Percentiles rank a stretch among this genome's conserved stretches.
These are phyloP conservation scores for Lineus longissimus DNA, from an alignment of 1,140 invertebrate species.

Conservation along the genomic window DNA sequence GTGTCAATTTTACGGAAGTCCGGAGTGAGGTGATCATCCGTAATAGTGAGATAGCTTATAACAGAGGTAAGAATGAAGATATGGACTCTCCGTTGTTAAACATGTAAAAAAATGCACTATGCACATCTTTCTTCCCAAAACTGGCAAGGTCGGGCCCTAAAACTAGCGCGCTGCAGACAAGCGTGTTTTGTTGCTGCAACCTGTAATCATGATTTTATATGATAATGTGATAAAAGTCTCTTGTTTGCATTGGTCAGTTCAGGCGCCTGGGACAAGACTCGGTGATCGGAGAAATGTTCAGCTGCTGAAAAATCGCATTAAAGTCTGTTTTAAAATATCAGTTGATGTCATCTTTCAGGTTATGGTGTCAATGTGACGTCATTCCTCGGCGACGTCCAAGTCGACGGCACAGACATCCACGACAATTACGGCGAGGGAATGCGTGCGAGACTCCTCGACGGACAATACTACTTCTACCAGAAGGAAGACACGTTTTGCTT, in stretches of 20 bases:
- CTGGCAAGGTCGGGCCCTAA: no score
- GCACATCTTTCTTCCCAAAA: not conserved
- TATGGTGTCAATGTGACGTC: slow-evolving; percentile 87
- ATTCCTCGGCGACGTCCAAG: slow-evolving; percentile 68
- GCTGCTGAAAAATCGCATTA: not conserved
- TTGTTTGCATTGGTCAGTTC: not conserved
- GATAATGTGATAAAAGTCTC: no score
- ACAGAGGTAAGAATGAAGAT: slow-evolving; percentile 63
- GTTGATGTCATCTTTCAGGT: slow-evolving; percentile 55
- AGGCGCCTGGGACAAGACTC: no score
- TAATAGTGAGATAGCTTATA: slow-evolving; percentile 76
- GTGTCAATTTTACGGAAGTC: slow-evolving; percentile 82
- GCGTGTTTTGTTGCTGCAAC: not conserved
- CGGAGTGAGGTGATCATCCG: slow-evolving; percentile 74
- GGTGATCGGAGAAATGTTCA: no score
- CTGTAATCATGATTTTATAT: no score
- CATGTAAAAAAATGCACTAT: not conserved
- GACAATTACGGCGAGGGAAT: slow-evolving; percentile 84
- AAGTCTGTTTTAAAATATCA: not conserved
- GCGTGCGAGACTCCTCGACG: slow-evolving; percentile 75
- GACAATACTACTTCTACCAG: not conserved
- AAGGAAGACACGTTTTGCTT: not conserved
- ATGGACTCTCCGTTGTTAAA: not conserved
- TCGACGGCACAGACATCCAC: slow-evolving; percentile 62
- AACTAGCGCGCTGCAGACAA: no score